Evolutionary conservation across 2,888 invertebrate species (phyloP).

Genomic region (Tachina fera): DNA sequence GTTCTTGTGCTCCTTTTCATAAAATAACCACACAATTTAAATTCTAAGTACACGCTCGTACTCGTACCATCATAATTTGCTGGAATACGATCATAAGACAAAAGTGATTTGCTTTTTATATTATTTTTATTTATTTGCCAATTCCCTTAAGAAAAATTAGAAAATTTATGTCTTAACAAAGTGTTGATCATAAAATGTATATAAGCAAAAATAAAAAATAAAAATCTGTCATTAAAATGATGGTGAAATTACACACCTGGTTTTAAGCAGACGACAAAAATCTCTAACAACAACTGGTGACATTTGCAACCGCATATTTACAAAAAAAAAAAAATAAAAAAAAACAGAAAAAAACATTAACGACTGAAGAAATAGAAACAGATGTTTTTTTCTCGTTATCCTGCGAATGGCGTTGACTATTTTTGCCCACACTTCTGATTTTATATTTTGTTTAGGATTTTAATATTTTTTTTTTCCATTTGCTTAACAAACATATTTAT

Average conservation of each 20-base stretch:
- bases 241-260: constrained; percentile 60
- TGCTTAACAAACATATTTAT: constrained; percentile 64
- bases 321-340: neutral
- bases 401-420: constrained; percentile 58
- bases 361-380: constrained; percentile 39
- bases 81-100: constrained; percentile 26
- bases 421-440: constrained; percentile 70
- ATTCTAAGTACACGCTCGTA: constrained; percentile 1
- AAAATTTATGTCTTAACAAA: constrained; percentile 61
- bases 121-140: constrained; percentile 49
- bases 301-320: constrained; percentile 71
- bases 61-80: constrained; percentile 46
- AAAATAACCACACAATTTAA: constrained; percentile 46
- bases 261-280: constrained; percentile 26
- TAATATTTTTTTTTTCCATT: constrained; percentile 26
- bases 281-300: constrained; percentile 66
- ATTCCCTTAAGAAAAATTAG: constrained; percentile 66
- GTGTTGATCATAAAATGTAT: constrained; percentile 42
- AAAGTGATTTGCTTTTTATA: constrained; percentile 38
- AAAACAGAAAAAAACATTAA: neutral
- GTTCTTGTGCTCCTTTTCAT: neutral
- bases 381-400: constrained; percentile 59
- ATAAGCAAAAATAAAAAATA: constrained; percentile 27
- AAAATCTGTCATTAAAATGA: constrained; percentile 38
- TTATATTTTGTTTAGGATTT: constrained; percentile 54